Percentiles rank a stretch among this genome's conserved stretches.
These are phyloP conservation scores for Drosophila austrosaltans DNA, from an alignment of 2,888 invertebrate genomes.

Conservation along the genomic window DNA sequence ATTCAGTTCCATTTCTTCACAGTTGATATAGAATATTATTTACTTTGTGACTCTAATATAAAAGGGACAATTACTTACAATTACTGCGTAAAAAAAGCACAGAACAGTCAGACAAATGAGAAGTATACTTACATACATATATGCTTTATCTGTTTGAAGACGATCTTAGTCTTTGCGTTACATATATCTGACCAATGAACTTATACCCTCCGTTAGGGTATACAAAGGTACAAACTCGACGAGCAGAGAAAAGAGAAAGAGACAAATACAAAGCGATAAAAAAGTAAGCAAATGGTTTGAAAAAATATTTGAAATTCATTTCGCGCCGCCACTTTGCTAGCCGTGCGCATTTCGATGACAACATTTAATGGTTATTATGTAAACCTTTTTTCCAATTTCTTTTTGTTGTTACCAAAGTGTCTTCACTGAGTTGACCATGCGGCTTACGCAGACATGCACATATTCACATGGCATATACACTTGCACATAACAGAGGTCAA, in stretches of 20 bases:
- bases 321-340: constrained; percentile 54
- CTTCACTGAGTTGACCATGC: constrained; percentile 14
- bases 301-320: constrained; percentile 74
- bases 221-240: neutral
- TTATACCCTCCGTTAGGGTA: too few relatives aligned
- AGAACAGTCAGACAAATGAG: too few relatives aligned
- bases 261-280: constrained; percentile 27
- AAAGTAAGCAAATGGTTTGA: constrained; percentile 57
- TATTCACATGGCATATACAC: neutral
- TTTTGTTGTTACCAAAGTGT: constrained; percentile 9
- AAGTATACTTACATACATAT: too few relatives aligned
- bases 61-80: too few relatives aligned
- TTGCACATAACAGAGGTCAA: constrained; percentile 38
- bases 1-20: too few relatives aligned
- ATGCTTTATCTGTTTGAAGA: too few relatives aligned
- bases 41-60: too few relatives aligned
- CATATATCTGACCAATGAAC: too few relatives aligned
- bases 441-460: neutral
- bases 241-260: constrained; percentile 28
- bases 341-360: constrained; percentile 72
- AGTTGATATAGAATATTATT: too few relatives aligned
- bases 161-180: too few relatives aligned
- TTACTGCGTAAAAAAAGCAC: too few relatives aligned
- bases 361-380: constrained; percentile 74
- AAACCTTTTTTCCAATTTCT: constrained; percentile 42